Base-by-base conservation (phyloP, 2,888 invertebrate species). In the Xestia rhomboidea region DNA sequence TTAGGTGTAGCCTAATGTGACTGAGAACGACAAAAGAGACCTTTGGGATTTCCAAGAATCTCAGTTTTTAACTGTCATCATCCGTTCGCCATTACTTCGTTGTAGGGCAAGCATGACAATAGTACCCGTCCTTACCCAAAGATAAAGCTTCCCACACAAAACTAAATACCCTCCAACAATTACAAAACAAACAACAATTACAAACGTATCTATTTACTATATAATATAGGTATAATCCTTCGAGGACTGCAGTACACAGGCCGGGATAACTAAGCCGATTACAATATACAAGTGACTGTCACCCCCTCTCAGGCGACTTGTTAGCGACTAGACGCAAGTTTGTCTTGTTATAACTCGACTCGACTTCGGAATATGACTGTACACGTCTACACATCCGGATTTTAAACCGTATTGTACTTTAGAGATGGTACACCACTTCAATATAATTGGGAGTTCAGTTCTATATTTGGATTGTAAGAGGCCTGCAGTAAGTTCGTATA, bases 261-360 rank as follows among this genome's bases (percentile, higher is more conserved):
- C 81, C 83, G 84, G 87, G 90, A 90, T 91, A 93, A 93, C 92
- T 93, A 94, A 94, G 93, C 93, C 93, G 94, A 93, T 94, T 94
- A 94, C 89, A 92, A 92, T 92, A 92, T 93, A 91, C 90, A 89
- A 90, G 88, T 83, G 82, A 84, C 87, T 84, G 89, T 81, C 89
- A 86, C 87, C 90, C 90, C 88, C 89, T 89, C 86, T 82, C 88
- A 71, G 83, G 76, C 86, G 90, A 93, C 93, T 93, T 94, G 94
- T 93, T 94, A 94, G 93, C 88, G 89, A 86, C 89, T 90, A 91
- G 90, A 92, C 83, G 89, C 87, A 93, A 94, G 93, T 94, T 94
- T 92, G 93, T 91, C 94, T 94, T 93, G 94, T 94, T 94, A 94
- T 92, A 93, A 93, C 91, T 92, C 90, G 76, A 60, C 78, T 78